Conservation (phyloP, 1,140 invertebrate species). For the Macrostomum lignano region DNA sequence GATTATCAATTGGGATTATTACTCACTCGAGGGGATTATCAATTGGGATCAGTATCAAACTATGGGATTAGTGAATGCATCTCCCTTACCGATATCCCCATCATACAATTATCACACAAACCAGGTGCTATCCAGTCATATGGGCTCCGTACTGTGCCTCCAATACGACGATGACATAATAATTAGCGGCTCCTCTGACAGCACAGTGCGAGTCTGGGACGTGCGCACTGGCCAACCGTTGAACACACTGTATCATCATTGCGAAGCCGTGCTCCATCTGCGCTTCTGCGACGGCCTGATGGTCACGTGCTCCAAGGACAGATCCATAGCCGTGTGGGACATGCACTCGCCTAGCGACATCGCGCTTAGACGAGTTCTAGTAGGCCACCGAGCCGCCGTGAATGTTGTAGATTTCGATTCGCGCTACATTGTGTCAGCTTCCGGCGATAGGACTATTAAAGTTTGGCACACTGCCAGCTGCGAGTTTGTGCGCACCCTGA, state of each 20-base stretch:
- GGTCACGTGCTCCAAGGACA: constrained; percentile 98
- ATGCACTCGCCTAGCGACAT: constrained; percentile 67
- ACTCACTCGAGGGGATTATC: too few relatives aligned
- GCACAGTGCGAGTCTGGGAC: constrained; percentile 48
- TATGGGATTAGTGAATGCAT: too few relatives aligned
- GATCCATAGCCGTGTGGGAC: constrained; percentile 97
- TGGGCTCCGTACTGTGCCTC: constrained; percentile 80
- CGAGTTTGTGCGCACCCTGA: constrained; percentile 93
- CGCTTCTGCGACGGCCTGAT: constrained; percentile 95
- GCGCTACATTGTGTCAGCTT: constrained; percentile 97
- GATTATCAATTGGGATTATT: too few relatives aligned
- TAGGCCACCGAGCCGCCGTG: constrained; percentile 87
- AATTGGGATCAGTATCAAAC: too few relatives aligned
- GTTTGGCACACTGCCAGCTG: constrained; percentile 88
- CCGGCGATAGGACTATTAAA: constrained; percentile 74
- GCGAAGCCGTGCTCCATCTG: constrained; percentile 89
- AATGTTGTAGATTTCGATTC: constrained; percentile 99
- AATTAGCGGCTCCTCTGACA: constrained; percentile 85
- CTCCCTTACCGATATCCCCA: too few relatives aligned
- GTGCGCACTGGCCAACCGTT: constrained; percentile 34
- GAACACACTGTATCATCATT: constrained; percentile 95
- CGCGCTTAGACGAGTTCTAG: constrained; percentile 63
- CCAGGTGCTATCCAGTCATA: constrained; percentile 68
- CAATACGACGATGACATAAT: constrained; percentile 97
- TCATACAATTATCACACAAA: too few relatives aligned